Evolutionary conservation across 2,113 vertebrate species (phyloP).

Genomic region (Orthonyx spaldingii): DNA sequence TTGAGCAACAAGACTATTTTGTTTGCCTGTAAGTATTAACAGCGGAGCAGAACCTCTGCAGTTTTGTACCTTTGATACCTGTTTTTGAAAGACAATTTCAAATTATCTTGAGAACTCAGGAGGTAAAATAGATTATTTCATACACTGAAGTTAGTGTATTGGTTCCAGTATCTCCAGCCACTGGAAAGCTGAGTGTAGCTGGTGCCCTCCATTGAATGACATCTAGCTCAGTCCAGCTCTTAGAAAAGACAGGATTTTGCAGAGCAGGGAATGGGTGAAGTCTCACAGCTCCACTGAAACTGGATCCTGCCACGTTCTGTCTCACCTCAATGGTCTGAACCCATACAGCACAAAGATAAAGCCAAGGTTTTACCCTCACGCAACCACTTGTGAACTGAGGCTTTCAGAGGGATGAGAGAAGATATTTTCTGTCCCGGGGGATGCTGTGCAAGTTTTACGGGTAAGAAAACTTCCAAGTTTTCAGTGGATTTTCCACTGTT

Average conservation of each 20-base stretch:
- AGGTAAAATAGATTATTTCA: background rate
- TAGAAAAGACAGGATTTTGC: background rate
- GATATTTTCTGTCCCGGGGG: fast-evolving
- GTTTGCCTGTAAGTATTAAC: background rate
- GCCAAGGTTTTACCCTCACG: fast-evolving
- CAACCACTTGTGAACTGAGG: background rate
- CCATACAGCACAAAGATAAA: background rate
- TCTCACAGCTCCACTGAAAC: background rate
- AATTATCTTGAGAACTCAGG: background rate
- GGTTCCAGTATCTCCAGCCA: background rate
- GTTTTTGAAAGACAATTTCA: background rate
- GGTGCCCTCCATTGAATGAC: background rate
- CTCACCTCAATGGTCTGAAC: background rate
- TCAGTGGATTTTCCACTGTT: background rate
- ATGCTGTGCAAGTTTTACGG: background rate
- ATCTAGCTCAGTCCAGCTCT: background rate
- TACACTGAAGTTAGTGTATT: background rate
- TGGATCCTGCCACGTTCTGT: background rate
- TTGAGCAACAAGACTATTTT: background rate
- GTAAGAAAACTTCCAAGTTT: background rate
- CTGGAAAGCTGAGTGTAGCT: background rate
- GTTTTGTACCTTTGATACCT: background rate
- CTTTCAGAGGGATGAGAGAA: background rate
- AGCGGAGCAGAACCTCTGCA: background rate
- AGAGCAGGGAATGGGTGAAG: background rate